These are phyloP conservation scores for Sebastes schlegelii DNA, from an alignment of 2,113 vertebrate species.

Conservation along the genomic window DNA sequence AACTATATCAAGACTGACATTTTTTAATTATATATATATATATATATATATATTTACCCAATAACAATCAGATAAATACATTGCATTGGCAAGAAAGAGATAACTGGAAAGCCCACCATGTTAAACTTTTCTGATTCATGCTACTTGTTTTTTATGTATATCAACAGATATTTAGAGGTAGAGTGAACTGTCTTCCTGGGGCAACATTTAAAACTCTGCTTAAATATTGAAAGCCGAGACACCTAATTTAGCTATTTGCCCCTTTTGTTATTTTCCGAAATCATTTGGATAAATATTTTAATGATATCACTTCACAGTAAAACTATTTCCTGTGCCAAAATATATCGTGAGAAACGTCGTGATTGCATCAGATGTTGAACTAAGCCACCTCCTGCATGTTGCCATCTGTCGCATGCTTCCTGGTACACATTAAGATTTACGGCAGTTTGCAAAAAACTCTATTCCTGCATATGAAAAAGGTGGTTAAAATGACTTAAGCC, in stretches of 20 bases:
- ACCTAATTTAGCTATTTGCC: background rate
- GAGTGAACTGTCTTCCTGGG: background rate
- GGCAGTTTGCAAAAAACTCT: background rate
- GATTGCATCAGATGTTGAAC: constrained; percentile 10
- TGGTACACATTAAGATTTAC: constrained; percentile 13
- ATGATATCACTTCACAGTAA: too few relatives aligned
- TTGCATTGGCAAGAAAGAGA: background rate
- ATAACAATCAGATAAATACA: background rate
- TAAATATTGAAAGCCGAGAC: too few relatives aligned
- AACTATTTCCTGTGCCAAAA: background rate
- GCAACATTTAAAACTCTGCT: background rate
- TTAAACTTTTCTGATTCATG: background rate
- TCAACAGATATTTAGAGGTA: background rate
- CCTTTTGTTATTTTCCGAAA: background rate
- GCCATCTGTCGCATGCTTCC: constrained; percentile 28
- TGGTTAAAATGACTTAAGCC: constrained; percentile 9
- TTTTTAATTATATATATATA: background rate
- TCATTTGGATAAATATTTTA: background rate
- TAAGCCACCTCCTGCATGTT: background rate
- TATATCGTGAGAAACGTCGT: background rate
- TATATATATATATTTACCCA: background rate
- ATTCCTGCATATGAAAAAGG: background rate
- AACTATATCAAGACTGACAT: background rate
- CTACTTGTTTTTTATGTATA: background rate
- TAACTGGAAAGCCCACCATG: background rate